phyloP scores from a whole-genome alignment of 2,113 vertebrate genomes.

The Emydura subglobosa region DNA sequence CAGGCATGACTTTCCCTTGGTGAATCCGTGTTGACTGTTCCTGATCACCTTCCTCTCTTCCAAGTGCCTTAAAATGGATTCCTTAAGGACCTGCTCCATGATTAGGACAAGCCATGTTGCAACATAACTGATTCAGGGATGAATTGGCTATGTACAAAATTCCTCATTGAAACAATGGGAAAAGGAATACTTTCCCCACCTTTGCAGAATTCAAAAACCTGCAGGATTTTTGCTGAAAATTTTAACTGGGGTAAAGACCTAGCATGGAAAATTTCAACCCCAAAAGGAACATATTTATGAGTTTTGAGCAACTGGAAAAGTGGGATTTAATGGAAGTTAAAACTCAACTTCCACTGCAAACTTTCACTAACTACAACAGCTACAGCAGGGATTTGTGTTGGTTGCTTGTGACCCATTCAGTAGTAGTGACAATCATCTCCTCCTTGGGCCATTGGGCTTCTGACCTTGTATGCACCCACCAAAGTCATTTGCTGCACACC shows the following conservation, averaged over 20 bases:
- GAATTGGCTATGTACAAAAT: accelerated
- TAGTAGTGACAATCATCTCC: accelerated
- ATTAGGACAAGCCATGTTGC: neutral
- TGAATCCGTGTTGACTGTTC: no score
- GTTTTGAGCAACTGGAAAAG: neutral
- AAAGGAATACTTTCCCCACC: neutral
- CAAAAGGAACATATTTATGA: neutral
- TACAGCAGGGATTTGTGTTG: neutral
- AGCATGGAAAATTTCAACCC: no score
- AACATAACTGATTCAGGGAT: neutral
- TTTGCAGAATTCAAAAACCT: no score
- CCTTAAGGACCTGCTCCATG: no score
- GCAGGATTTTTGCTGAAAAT: no score
- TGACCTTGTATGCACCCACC: no score
- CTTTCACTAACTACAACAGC: neutral
- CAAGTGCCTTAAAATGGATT: no score
- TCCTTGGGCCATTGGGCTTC: neutral
- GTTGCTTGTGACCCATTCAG: accelerated
- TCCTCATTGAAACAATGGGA: neutral
- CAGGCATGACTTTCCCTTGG: no score
- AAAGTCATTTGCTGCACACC: no score
- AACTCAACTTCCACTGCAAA: neutral
- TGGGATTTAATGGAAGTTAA: neutral
- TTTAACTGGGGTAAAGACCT: no score
- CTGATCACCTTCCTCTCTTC: no score